A percentile compares a stretch with the other conserved stretches of the same genome.
These are phyloP conservation scores for Colletes gigas DNA, from an alignment of 1,140 invertebrate genomes.

Conservation along the genomic window DNA sequence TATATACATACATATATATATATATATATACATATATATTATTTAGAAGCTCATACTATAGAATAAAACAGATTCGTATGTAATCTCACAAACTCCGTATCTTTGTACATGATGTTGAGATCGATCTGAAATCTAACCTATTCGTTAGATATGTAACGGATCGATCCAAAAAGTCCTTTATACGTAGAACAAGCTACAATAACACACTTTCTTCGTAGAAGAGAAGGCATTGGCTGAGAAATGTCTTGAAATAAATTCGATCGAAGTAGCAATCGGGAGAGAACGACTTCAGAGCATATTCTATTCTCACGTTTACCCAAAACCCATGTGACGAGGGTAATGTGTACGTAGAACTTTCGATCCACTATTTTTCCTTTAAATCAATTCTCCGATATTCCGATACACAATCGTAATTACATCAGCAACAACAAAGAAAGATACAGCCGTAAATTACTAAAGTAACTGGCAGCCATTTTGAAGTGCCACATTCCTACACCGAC, in stretches of 20 bases:
- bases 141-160: constrained; percentile 37
- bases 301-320: constrained; percentile 59
- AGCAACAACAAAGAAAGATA: constrained; percentile 80
- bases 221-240: constrained; percentile 27
- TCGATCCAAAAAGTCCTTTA: constrained; percentile 16
- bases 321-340: constrained; percentile 44
- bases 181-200: constrained; percentile 17
- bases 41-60: not conserved
- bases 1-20: not conserved
- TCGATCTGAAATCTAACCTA: constrained; percentile 52
- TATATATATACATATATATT: constrained; percentile 12
- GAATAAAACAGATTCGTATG: constrained; percentile 7
- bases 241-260: constrained; percentile 59
- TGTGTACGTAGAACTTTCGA: constrained; percentile 51
- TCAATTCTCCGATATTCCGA: constrained; percentile 51
- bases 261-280: constrained; percentile 61
- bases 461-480: constrained; percentile 83
- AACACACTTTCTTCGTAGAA: constrained; percentile 30
- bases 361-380: constrained; percentile 57
- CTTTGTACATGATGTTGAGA: constrained; percentile 19
- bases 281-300: constrained; percentile 72
- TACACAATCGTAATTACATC: constrained; percentile 70
- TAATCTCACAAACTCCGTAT: constrained; percentile 30
- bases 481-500: constrained; percentile 81
- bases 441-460: constrained; percentile 81